A percentile compares a stretch with the other conserved stretches of the same genome.
These are phyloP conservation scores for Calliopsis andreniformis DNA, from an alignment of 1,140 invertebrate genomes.

Conservation along the genomic window DNA sequence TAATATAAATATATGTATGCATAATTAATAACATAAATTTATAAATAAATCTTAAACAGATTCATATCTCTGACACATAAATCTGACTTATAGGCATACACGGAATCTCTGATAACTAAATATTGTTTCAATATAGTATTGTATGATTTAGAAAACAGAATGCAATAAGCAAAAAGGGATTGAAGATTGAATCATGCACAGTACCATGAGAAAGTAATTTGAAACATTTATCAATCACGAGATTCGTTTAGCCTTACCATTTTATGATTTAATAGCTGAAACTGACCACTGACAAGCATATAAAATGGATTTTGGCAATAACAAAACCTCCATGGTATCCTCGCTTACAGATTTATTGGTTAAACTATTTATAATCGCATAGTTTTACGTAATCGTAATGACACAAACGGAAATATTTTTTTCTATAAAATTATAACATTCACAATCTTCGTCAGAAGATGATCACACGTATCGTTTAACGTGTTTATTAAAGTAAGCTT, in stretches of 20 bases:
- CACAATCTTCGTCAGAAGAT: background rate
- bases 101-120: background rate
- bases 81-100: background rate
- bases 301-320: conserved; percentile 47
- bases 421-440: background rate
- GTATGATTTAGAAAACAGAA: background rate
- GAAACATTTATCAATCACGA: background rate
- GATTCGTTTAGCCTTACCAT: conserved; percentile 53
- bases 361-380: conserved; percentile 44
- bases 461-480: background rate
- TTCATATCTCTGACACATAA: background rate
- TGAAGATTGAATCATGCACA: background rate
- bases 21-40: background rate
- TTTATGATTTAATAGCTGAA: conserved; percentile 61
- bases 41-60: background rate
- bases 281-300: conserved; percentile 60
- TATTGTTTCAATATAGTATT: background rate
- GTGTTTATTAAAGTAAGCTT: conserved; percentile 8
- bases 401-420: background rate
- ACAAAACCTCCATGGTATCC: conserved; percentile 63
- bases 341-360: conserved; percentile 46
- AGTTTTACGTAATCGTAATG: background rate
- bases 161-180: background rate
- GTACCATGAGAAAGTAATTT: background rate
- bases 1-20: background rate